phyloP scores from a whole-genome alignment of 2,797 vertebrate species.

The Macroramphosus scolopax region DNA sequence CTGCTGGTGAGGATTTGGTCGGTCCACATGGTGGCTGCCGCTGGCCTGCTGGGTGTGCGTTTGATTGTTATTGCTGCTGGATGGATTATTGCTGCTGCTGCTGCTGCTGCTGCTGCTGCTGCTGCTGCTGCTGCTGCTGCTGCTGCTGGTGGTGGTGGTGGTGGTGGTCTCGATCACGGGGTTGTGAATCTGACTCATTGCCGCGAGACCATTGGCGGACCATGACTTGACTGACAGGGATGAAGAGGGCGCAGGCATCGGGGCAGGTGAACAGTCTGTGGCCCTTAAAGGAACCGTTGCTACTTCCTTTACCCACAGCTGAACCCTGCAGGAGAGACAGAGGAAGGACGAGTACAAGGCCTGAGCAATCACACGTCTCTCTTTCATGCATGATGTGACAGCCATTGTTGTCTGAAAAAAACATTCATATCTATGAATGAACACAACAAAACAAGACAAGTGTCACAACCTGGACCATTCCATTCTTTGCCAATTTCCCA shows the following conservation, averaged over 20 bases:
- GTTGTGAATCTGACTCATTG: conserved; percentile 7
- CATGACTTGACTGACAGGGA: conserved; percentile 63
- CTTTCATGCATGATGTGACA: too few relatives aligned
- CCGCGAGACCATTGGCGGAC: conserved; percentile 43
- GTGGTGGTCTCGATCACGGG: conserved; percentile 8
- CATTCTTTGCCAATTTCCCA: too few relatives aligned
- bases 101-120: conserved; percentile 21
- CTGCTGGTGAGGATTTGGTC: neutral
- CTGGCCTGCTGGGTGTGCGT: conserved; percentile 1
- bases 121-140: conserved; percentile 3
- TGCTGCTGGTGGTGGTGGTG: neutral
- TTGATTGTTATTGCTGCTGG: conserved; percentile 1
- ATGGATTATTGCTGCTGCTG: neutral
- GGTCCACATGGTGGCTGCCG: conserved; percentile 23
- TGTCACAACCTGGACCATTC: too few relatives aligned
- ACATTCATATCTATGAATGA: too few relatives aligned
- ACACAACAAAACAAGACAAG: too few relatives aligned
- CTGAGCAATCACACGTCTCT: too few relatives aligned
- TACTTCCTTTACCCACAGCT: conserved; percentile 68
- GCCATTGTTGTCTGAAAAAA: too few relatives aligned
- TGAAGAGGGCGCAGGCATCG: conserved; percentile 77
- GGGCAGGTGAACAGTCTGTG: conserved; percentile 78
- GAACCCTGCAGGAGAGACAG: conserved; percentile 65
- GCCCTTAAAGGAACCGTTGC: conserved; percentile 77
- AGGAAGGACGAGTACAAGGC: too few relatives aligned